These are phyloP conservation scores for Poeciliopsis turneri DNA, from an alignment of 2,797 vertebrate species.

Conservation along the genomic window DNA sequence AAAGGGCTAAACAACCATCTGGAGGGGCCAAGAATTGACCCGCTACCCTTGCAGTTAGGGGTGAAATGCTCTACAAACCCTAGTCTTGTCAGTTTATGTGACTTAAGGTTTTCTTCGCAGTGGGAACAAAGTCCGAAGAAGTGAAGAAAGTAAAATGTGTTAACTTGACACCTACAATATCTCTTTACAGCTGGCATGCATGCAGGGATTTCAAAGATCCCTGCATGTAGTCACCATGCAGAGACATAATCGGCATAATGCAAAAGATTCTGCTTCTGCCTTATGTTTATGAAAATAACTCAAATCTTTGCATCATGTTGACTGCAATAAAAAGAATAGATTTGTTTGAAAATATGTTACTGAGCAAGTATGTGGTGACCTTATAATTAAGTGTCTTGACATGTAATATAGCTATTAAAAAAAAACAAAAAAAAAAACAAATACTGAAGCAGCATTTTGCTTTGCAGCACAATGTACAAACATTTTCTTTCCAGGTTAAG, in stretches of 20 bases:
- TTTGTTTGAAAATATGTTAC: not conserved
- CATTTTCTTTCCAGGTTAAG: not conserved
- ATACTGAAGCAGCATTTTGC: not conserved
- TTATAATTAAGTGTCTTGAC: not conserved
- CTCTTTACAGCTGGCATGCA: not conserved
- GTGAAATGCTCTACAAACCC: not conserved
- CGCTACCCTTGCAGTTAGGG: conserved; percentile 1
- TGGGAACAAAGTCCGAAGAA: not conserved
- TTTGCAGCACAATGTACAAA: not conserved
- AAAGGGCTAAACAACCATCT: conserved; percentile 13
- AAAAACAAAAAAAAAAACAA: not conserved
- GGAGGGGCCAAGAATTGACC: conserved; percentile 7
- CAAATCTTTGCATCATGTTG: not conserved
- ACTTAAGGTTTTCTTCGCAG: not conserved
- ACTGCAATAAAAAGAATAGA: too few relatives aligned
- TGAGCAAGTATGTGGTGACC: not conserved
- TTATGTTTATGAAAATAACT: not conserved
- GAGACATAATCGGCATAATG: not conserved
- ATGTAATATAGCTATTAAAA: not conserved
- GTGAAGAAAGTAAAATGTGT: conserved; percentile 1
- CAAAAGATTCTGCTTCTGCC: not conserved
- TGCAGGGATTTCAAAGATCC: not conserved
- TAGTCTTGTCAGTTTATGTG: conserved; percentile 3
- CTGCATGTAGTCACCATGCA: too few relatives aligned
- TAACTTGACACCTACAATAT: not conserved